Base-by-base conservation (phyloP, 2,113 vertebrate species). In the Hippoglossus stenolepis region DNA sequence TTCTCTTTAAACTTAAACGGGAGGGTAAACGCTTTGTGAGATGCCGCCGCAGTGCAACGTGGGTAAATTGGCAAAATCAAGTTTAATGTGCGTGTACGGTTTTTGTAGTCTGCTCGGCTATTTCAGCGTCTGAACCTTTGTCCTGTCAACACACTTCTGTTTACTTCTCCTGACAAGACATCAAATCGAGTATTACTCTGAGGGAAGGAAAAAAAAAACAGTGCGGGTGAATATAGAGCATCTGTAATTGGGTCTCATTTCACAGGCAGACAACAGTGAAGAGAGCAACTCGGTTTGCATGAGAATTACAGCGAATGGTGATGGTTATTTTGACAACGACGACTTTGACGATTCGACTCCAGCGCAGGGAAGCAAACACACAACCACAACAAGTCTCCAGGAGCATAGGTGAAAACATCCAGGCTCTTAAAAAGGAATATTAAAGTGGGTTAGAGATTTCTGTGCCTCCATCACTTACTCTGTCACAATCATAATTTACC, bases 221-320 rank as follows among this genome's bases (percentile, higher is more conserved):
- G 65, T 66, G 74, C 35, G 73, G 65, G 57, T 70, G 72, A 88
- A 90, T 82, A 65, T 66, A 59, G 75, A 88, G 79, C 40, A 72
- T 47, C 75, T 89, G 84, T 93, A 90, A 90, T 87, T 91, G 82
- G 84, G 56, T 87, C 70, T 85, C 67, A 70, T 78, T 85, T 80
- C 49, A 64, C 73, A 18, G 71, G 70, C 84, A 80, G 80, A 66
- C 56, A 69, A 65, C 49, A 23, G 65, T 54, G 73, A 73, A 65
- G 49, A 56, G 57, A 60, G 72, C 14, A 57, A 6, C 57, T 77
- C 15, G 71, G 76, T 87, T 82, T 85, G 86, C 75, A 75, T 84
- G 47, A 73, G 71, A 86, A 85, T 82, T 68, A 57, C 77, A 57
- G n/a, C n/a, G 31, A 63, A 13, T 53, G 66, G 62, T 75, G n/a